A percentile compares a stretch with the other conserved stretches of the same genome.
Evolutionary conservation across 2,113 vertebrate species (phyloP).

Genomic region (Hystrix cristata): DNA sequence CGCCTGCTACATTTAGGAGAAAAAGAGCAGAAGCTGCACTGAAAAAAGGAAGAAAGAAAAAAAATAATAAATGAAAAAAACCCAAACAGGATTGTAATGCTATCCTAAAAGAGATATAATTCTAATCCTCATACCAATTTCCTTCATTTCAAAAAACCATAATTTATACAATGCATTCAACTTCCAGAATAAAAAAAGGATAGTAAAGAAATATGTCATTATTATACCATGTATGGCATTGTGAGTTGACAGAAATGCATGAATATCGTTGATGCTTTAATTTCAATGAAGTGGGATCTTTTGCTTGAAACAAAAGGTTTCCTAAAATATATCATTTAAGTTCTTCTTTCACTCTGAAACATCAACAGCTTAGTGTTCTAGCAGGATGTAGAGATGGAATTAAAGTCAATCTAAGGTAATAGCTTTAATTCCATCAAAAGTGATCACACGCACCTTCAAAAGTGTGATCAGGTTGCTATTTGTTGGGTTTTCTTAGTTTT

Average conservation of each 20-base stretch:
- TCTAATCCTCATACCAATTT: neutral
- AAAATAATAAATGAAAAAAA: neutral
- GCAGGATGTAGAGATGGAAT: neutral
- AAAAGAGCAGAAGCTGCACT: neutral
- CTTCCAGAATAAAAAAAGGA: neutral
- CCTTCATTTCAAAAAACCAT: neutral
- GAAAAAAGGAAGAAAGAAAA: neutral
- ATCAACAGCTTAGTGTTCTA: neutral
- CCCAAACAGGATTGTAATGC: neutral
- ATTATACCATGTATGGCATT: neutral
- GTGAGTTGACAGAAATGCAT: neutral
- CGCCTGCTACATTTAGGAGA: neutral
- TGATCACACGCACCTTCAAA: neutral
- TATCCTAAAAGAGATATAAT: neutral
- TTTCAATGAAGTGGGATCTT: neutral
- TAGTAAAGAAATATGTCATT: neutral
- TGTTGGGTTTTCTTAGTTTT: neutral
- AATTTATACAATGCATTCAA: conserved; percentile 16
- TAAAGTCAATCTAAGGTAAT: neutral
- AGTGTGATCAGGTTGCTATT: neutral
- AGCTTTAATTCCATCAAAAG: neutral
- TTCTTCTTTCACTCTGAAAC: conserved; percentile 28
- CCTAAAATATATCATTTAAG: neutral
- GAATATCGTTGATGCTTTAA: conserved; percentile 3
- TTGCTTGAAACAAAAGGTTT: conserved; percentile 1